Conservation (phyloP, 2,113 vertebrate genomes). For the Capreolus pygargus region DNA sequence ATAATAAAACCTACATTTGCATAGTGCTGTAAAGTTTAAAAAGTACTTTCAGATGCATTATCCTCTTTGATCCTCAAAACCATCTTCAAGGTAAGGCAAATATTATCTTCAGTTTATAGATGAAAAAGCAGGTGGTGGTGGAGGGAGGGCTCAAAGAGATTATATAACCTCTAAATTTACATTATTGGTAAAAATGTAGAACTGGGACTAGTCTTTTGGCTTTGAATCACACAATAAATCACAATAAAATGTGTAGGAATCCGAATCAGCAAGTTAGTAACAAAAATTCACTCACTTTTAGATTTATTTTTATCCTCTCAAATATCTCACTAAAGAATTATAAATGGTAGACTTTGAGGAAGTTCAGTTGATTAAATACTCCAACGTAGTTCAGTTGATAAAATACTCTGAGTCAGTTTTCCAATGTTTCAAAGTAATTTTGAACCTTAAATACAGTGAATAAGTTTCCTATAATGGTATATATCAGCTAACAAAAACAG, state of each 20-base stretch:
- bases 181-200: not conserved
- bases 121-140: not conserved
- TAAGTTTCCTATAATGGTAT: not conserved
- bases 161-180: not conserved
- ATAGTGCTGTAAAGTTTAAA: not conserved
- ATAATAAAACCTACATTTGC: not conserved
- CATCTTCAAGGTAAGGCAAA: not conserved
- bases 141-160: not conserved
- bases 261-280: not conserved
- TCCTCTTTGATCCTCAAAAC: not conserved
- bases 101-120: not conserved
- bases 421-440: slow-evolving; percentile 7
- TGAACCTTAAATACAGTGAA: slow-evolving; percentile 35
- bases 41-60: not conserved
- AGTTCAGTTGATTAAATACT: not conserved
- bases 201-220: not conserved
- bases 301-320: not conserved
- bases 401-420: slow-evolving; percentile 39
- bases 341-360: not conserved
- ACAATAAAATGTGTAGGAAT: not conserved
- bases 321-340: not conserved
- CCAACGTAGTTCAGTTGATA: too few species aligned
- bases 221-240: not conserved
- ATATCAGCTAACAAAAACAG: not conserved
- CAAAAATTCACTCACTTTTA: not conserved